Conservation (phyloP, 2,888 invertebrate genomes). For the Synanthedon myopaeformis region DNA sequence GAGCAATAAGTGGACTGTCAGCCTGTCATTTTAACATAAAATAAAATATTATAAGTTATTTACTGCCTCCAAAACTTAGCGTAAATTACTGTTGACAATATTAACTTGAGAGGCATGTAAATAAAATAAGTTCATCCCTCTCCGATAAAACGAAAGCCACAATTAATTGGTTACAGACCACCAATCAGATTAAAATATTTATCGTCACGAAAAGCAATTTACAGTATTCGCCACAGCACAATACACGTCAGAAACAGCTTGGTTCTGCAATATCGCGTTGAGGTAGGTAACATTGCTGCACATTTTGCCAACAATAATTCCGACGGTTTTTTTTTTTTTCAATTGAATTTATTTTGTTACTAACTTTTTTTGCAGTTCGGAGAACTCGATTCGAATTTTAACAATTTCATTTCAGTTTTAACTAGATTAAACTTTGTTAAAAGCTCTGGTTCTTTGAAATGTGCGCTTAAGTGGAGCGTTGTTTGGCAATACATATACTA, state of each 20-base stretch:
- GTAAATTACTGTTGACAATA: too few species aligned
- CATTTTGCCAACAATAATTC: constrained; percentile 36
- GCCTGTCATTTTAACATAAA: too few species aligned
- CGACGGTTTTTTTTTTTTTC: constrained; percentile 20
- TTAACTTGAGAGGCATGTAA: not conserved
- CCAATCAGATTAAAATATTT: constrained; percentile 67
- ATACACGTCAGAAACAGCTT: constrained; percentile 57
- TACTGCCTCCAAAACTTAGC: too few species aligned
- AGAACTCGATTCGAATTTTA: constrained; percentile 6
- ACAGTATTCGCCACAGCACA: constrained; percentile 58
- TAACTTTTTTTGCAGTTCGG: not conserved
- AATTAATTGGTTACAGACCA: constrained; percentile 62
- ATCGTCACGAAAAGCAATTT: constrained; percentile 66
- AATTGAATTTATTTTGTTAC: constrained; percentile 1
- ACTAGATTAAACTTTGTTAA: too few species aligned
- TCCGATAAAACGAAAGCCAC: constrained; percentile 43
- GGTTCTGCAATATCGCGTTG: constrained; percentile 51
- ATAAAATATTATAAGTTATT: too few species aligned
- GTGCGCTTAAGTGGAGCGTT: not conserved
- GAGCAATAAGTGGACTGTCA: too few species aligned
- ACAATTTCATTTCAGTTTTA: too few species aligned
- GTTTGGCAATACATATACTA: not conserved
- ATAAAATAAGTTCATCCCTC: constrained; percentile 1
- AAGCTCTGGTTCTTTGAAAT: too few species aligned
- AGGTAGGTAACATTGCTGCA: constrained; percentile 41